Conservation (phyloP, 2,113 vertebrate species). For the Cavia aperea region DNA sequence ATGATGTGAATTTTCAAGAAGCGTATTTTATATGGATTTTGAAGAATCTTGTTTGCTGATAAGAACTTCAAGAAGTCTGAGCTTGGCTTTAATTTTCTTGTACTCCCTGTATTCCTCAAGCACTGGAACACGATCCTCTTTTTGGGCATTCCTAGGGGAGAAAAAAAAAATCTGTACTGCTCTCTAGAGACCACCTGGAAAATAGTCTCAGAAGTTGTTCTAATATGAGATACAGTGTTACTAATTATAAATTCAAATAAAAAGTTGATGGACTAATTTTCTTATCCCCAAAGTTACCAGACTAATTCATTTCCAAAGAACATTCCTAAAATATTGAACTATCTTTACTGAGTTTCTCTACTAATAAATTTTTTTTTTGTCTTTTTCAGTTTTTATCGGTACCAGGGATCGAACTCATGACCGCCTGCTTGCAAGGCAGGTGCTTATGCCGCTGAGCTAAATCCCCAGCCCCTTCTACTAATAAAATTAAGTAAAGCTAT, state of each 20-base stretch:
- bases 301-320: background rate
- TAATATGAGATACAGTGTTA: conserved; percentile 27
- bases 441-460: no score
- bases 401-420: no score
- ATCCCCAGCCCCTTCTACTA: background rate
- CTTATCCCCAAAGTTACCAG: background rate
- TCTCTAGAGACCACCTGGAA: conserved; percentile 46
- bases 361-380: background rate
- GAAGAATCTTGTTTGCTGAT: conserved; percentile 99
- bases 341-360: conserved; percentile 25
- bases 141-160: conserved; percentile 87
- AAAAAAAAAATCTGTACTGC: conserved; percentile 9
- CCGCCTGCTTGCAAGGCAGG: no score
- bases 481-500: conserved; percentile 24
- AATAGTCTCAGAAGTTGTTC: conserved; percentile 29
- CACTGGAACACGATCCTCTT: conserved; percentile 94
- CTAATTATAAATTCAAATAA: conserved; percentile 41
- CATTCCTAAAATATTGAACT: background rate
- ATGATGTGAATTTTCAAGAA: conserved; percentile 65
- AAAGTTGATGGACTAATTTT: background rate
- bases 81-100: conserved; percentile 97
- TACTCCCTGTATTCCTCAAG: conserved; percentile 95
- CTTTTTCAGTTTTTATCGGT: no score
- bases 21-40: conserved; percentile 88
- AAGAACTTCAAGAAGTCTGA: conserved; percentile 95